These are phyloP conservation scores for Cydia pomonella DNA, from an alignment of 1,140 invertebrate species.

Conservation along the genomic window DNA sequence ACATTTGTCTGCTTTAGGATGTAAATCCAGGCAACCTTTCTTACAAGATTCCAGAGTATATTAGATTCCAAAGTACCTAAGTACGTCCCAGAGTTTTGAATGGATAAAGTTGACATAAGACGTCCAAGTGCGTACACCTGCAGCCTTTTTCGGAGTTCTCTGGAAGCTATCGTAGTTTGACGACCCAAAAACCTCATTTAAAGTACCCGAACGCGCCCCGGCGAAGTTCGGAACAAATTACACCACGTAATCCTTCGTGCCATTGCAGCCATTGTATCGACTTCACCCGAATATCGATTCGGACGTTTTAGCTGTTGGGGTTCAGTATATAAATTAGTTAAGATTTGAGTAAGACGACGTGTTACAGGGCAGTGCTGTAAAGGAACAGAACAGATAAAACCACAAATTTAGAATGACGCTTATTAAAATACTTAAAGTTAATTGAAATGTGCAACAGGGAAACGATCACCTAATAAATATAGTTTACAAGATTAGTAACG, in stretches of 20 bases:
- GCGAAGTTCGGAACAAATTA: constrained; percentile 31
- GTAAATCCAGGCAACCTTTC: too few relatives aligned
- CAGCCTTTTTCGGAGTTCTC: neutral
- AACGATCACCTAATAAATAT: too few relatives aligned
- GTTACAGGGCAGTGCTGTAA: too few relatives aligned
- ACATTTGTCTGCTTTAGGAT: too few relatives aligned
- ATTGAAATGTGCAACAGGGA: too few relatives aligned
- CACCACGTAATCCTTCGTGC: constrained; percentile 27
- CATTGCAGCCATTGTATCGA: constrained; percentile 30
- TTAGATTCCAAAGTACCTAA: neutral
- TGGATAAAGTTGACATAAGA: neutral
- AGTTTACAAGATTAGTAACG: too few relatives aligned
- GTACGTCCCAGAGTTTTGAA: neutral
- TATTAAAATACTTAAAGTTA: too few relatives aligned
- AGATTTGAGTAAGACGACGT: neutral
- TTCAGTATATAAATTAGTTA: neutral
- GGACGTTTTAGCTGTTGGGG: neutral
- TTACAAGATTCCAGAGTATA: neutral
- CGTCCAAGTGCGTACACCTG: constrained; percentile 3
- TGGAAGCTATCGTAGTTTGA: constrained; percentile 1
- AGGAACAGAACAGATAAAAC: neutral
- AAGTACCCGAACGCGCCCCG: constrained; percentile 11
- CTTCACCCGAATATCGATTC: constrained; percentile 29
- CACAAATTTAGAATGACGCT: too few relatives aligned
- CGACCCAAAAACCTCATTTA: constrained; percentile 31